Evolutionary conservation across 2,888 invertebrate species (phyloP).

Genomic region (Agelastica alni): DNA sequence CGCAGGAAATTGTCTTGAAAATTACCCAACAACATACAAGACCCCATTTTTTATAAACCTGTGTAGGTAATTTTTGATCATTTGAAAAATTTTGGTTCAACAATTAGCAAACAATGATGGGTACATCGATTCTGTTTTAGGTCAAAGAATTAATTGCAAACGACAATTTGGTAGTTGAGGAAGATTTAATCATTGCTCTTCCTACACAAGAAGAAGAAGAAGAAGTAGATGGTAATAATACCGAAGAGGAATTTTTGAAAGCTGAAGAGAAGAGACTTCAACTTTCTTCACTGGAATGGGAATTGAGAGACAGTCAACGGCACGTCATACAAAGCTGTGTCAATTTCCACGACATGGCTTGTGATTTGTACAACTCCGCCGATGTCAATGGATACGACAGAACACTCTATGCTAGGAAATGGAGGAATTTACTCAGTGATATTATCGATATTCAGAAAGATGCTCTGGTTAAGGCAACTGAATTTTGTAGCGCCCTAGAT

Average conservation of each 20-base stretch:
- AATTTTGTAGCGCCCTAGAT: slow-evolving; percentile 47
- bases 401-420: slow-evolving; percentile 55
- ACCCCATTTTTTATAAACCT: no score
- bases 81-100: no score
- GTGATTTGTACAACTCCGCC: slow-evolving; percentile 76
- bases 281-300: slow-evolving; percentile 43
- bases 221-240: slow-evolving; percentile 34
- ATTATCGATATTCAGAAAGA: slow-evolving; percentile 51
- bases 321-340: slow-evolving; percentile 74
- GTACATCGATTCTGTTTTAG: slow-evolving; percentile 14
- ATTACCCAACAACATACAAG: no score
- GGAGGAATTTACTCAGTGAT: slow-evolving; percentile 50
- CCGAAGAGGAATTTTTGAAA: slow-evolving; percentile 38
- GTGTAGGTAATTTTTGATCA: no score
- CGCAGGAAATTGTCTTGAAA: no score
- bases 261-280: slow-evolving; percentile 40
- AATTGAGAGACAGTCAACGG: slow-evolving; percentile 86
- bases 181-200: slow-evolving; percentile 19
- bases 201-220: slow-evolving; percentile 36
- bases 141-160: slow-evolving; percentile 85
- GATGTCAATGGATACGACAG: slow-evolving; percentile 92
- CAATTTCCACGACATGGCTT: slow-evolving; percentile 73
- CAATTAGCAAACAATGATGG: no score
- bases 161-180: slow-evolving; percentile 36
- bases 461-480: slow-evolving; percentile 48